Conservation (phyloP, 2,113 vertebrate genomes). For the Pantherophis guttatus region DNA sequence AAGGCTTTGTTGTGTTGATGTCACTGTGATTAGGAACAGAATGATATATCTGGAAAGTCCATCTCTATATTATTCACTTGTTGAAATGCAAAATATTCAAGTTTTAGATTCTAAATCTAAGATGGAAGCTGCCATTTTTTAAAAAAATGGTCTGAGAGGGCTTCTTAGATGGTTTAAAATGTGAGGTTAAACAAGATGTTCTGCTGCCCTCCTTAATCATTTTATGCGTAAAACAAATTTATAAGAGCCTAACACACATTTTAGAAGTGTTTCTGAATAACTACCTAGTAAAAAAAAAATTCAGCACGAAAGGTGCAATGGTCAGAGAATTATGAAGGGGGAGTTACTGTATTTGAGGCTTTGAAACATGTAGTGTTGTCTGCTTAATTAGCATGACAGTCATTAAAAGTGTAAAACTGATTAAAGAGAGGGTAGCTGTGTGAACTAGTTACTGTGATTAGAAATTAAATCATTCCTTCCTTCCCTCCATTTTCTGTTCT, state of each 20-base stretch:
- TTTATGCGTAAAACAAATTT: background rate
- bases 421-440: background rate
- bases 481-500: background rate
- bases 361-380: background rate
- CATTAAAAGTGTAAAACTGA: background rate
- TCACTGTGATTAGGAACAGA: background rate
- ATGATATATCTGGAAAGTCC: background rate
- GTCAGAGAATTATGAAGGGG: background rate
- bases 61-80: background rate
- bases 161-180: background rate
- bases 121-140: background rate
- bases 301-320: background rate
- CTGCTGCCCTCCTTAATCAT: background rate
- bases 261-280: background rate
- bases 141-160: no score
- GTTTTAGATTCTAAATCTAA: background rate
- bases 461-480: background rate
- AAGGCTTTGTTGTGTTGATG: background rate
- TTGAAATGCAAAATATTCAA: background rate
- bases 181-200: background rate
- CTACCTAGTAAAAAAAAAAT: background rate
- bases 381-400: background rate
- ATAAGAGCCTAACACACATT: background rate
- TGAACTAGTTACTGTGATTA: background rate
- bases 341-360: background rate